Base-by-base conservation (phyloP, 2,888 invertebrate genomes). In the Belgica antarctica region DNA sequence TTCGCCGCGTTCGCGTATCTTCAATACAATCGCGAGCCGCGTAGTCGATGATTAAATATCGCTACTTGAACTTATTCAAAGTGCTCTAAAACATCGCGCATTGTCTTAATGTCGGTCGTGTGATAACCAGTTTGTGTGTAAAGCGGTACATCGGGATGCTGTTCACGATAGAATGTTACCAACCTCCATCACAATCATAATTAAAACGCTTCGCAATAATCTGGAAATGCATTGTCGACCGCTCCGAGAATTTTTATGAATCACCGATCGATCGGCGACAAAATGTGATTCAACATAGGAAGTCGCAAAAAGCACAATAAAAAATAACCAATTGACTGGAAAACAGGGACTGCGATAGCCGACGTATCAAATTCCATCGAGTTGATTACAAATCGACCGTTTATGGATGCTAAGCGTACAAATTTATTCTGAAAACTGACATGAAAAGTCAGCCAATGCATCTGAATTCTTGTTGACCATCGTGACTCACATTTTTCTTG, bases 21-120 rank as follows among this genome's bases (percentile, higher is more conserved):
- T 22, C 52, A n/a, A 52, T 52, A 41, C 22, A 52, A 17, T 52
- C 7, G 5, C 52, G 19, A 12, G 52, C 22, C 52, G 17, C 52
- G 22, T n/a, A n/a, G 4, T 12, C 22, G 22, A 22, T 52, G 52
- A 52, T 52, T 52, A 52, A 52, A n/a, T 52, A 52, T 52, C 52
- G 52, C 52, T 19, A 52, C 52, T 19, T 52, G 52, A 52, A 52
- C 22, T 52, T 52, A 52, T 52, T 52, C 22, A 19, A 52, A 52
- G 12, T 2, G 17, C 3, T 3, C 2, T 19, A 22, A 7, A 7
- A 52, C 17, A 22, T 22, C 22, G 19, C 52, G 17, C 22, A 52
- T 52, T 19, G 22, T 52, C n/a, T 52, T 17, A 52, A 12, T 12
- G 52, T 22, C 22, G 52, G 19, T 22, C 4, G 19, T 12, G 52